Conservation (phyloP, 2,888 invertebrate genomes). For the Ommatoiulus sabulosus region DNA sequence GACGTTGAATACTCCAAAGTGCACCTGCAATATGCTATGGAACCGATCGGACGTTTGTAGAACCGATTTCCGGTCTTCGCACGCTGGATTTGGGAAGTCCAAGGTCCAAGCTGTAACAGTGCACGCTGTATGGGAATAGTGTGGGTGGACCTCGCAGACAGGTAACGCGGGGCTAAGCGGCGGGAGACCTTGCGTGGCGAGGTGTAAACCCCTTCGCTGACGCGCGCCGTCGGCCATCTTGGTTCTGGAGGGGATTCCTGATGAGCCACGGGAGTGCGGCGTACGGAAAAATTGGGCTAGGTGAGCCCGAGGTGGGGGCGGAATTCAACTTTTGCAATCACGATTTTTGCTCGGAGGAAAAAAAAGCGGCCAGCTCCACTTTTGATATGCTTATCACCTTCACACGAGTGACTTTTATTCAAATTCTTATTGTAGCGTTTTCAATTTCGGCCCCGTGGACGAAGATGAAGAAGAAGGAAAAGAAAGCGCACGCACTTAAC, state of each 20-base stretch:
- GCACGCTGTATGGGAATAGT: neutral
- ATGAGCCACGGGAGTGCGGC: neutral
- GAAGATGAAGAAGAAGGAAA: neutral
- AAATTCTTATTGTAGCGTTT: neutral
- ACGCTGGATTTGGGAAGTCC: neutral
- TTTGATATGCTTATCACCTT: slow-evolving; percentile 48
- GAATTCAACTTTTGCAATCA: slow-evolving; percentile 15
- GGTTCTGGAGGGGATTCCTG: slow-evolving; percentile 26
- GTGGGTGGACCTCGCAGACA: neutral
- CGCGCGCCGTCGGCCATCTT: slow-evolving; percentile 1
- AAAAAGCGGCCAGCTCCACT: neutral
- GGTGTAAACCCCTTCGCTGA: neutral
- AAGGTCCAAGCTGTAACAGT: neutral
- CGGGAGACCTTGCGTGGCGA: slow-evolving; percentile 10
- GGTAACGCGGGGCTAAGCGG: neutral
- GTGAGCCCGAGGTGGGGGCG: slow-evolving; percentile 25
- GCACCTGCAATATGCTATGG: too few species aligned
- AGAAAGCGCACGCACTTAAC: neutral
- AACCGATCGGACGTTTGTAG: too few species aligned
- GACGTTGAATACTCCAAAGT: too few species aligned
- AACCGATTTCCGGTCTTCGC: neutral
- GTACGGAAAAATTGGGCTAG: neutral
- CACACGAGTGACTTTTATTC: slow-evolving; percentile 44
- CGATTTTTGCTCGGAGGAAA: slow-evolving; percentile 16
- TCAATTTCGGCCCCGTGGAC: neutral